phyloP scores from a whole-genome alignment of 1,140 invertebrate genomes.

The Aplysia californica region DNA sequence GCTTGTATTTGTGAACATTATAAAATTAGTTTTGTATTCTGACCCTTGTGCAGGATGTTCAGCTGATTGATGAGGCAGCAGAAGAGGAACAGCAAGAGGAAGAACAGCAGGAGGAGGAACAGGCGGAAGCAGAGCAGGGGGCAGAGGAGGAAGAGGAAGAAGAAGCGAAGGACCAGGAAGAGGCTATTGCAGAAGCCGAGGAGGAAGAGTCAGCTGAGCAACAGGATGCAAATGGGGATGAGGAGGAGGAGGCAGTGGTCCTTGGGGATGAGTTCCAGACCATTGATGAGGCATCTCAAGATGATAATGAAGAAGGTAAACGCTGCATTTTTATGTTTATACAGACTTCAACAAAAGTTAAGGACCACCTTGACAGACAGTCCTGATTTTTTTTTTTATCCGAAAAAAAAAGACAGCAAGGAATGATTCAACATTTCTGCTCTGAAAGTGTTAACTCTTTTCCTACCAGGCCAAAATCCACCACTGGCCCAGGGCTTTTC shows the following conservation, averaged over 20 bases:
- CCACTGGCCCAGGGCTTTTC: too few species aligned
- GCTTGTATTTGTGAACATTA: too few species aligned
- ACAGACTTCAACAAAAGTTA: too few species aligned
- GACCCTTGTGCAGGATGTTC: conserved; percentile 4
- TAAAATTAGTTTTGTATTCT: too few species aligned
- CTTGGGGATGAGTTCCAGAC: conserved; percentile 46
- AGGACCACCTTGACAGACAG: too few species aligned
- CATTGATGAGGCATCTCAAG: conserved; percentile 47
- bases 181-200: conserved; percentile 41
- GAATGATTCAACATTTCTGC: too few species aligned
- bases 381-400: too few species aligned
- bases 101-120: conserved; percentile 17
- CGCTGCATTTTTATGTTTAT: too few species aligned
- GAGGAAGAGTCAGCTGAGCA: conserved; percentile 37
- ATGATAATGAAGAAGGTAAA: conserved; percentile 40
- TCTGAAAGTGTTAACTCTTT: too few species aligned
- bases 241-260: conserved; percentile 39
- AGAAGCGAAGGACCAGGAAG: conserved; percentile 40
- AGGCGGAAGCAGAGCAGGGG: conserved; percentile 12
- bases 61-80: background rate
- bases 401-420: too few species aligned
- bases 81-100: conserved; percentile 12
- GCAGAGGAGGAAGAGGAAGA: conserved; percentile 40
- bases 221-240: conserved; percentile 39
- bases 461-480: too few species aligned